phyloP scores from a whole-genome alignment of 2,113 vertebrate genomes.

The Bufo bufo region DNA sequence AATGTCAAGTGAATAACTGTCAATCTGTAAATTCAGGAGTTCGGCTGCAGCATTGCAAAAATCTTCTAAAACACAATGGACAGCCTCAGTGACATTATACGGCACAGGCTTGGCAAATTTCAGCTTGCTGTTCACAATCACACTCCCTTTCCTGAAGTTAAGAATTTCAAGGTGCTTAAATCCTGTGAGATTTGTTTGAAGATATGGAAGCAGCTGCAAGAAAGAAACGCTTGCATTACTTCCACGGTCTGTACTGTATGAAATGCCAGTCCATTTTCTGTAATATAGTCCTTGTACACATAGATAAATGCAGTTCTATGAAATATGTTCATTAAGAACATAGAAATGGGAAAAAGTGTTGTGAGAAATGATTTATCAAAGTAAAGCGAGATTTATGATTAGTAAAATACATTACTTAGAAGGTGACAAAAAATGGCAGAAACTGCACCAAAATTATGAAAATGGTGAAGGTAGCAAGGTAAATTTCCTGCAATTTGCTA shows the following conservation, averaged over 20 bases:
- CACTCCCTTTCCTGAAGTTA: conserved; percentile 88
- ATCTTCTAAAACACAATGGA: conserved; percentile 83
- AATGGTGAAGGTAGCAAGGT: too few relatives aligned
- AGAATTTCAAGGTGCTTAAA: conserved; percentile 93
- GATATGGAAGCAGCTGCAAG: conserved; percentile 85
- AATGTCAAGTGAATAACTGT: conserved; percentile 83
- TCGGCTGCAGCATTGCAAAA: conserved; percentile 78
- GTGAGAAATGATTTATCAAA: neutral
- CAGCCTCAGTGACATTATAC: conserved; percentile 86
- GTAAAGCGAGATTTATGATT: neutral
- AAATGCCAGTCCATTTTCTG: neutral
- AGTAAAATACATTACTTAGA: neutral
- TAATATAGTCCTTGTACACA: neutral
- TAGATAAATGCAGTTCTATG: too few relatives aligned
- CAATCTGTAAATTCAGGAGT: conserved; percentile 83
- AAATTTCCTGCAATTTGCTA: too few relatives aligned
- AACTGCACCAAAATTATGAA: too few relatives aligned
- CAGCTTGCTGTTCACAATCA: conserved; percentile 91
- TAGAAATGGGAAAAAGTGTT: neutral
- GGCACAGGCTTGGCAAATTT: conserved; percentile 85
- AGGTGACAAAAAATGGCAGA: neutral
- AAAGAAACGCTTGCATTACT: conserved; percentile 31
- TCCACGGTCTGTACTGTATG: neutral
- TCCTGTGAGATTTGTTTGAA: conserved; percentile 88
- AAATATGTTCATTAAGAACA: too few relatives aligned